A percentile compares a stretch with the other conserved stretches of the same genome.
These are phyloP conservation scores for Nicator chloris DNA, from an alignment of 2,113 vertebrate genomes.

Conservation along the genomic window DNA sequence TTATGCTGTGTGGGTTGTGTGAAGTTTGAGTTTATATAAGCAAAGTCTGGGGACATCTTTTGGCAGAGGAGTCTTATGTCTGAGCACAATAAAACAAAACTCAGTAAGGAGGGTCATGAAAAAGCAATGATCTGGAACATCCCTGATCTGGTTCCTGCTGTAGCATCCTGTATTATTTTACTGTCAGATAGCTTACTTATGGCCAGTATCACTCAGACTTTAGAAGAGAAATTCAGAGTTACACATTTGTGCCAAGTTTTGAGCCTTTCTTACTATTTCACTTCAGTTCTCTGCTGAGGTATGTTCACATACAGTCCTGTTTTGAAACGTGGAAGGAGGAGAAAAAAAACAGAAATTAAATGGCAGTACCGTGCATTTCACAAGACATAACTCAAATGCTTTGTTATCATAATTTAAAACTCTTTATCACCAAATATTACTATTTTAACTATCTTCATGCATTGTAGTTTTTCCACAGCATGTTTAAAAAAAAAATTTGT, in stretches of 20 bases:
- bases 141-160: not conserved
- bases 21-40: not conserved
- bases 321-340: not conserved
- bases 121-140: not conserved
- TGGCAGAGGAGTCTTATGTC: not conserved
- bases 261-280: not conserved
- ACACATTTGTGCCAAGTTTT: not conserved
- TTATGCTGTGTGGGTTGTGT: not conserved
- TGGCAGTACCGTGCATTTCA: not conserved
- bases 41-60: not conserved
- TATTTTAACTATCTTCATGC: not conserved
- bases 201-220: not conserved
- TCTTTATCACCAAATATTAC: not conserved
- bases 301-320: not conserved
- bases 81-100: not conserved
- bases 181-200: not conserved
- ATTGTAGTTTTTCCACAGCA: not conserved
- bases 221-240: not conserved
- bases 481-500: not conserved
- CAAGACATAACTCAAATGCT: not conserved
- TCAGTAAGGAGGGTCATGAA: not conserved
- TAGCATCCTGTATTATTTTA: rapidly evolving
- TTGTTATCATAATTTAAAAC: not conserved
- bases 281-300: not conserved
- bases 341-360: not conserved